Conservation (phyloP, 2,113 vertebrate genomes). For the Callopanchax toddi region DNA sequence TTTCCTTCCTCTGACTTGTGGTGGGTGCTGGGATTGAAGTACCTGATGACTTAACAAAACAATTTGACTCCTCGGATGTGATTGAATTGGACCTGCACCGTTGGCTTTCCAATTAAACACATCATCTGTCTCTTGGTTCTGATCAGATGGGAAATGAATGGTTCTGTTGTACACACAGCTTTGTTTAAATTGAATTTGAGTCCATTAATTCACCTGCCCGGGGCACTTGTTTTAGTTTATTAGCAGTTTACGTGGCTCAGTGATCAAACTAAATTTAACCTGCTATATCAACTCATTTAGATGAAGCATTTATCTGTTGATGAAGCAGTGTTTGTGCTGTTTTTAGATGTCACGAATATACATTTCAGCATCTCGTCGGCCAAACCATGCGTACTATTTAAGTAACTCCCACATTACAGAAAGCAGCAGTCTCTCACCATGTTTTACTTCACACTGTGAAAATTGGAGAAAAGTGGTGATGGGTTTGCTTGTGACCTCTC, state of each 20-base stretch:
- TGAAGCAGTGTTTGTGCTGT: too few relatives aligned
- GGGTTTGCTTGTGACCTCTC: conserved; percentile 48
- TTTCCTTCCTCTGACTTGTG: neutral
- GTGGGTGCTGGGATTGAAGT: conserved; percentile 30
- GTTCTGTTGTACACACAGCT: conserved; percentile 37
- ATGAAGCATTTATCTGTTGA: neutral
- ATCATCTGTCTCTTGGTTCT: conserved; percentile 39
- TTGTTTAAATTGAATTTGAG: conserved; percentile 48
- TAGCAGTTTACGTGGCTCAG: conserved; percentile 15
- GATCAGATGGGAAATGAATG: conserved; percentile 24
- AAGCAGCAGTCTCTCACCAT: neutral
- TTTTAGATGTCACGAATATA: neutral
- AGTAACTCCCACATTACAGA: neutral
- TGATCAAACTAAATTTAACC: conserved; percentile 13
- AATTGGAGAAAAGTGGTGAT: conserved; percentile 3
- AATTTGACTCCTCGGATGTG: conserved; percentile 37
- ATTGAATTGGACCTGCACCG: conserved; percentile 54
- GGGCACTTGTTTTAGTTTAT: conserved; percentile 40
- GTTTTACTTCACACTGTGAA: conserved; percentile 12
- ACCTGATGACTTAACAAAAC: conserved; percentile 15
- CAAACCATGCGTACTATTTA: conserved; percentile 16
- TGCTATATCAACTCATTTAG: neutral
- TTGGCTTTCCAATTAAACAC: conserved; percentile 60
- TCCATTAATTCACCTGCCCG: conserved; percentile 33
- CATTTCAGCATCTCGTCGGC: neutral